These are phyloP conservation scores for Drosophila miranda DNA, from an alignment of 1,140 invertebrate species.

Conservation along the genomic window DNA sequence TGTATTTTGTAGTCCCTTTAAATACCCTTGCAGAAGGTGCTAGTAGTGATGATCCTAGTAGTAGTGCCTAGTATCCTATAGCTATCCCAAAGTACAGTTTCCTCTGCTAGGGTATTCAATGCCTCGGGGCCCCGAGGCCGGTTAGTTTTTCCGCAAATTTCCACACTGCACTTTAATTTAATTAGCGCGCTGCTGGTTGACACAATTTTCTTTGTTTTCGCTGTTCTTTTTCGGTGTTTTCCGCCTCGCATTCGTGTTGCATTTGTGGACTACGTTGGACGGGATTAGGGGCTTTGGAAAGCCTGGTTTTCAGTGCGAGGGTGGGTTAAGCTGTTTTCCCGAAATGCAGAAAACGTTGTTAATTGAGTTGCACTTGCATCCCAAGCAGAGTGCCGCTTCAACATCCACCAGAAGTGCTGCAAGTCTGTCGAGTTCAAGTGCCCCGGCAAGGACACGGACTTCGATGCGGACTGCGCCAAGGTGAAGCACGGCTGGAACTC, in stretches of 20 bases:
- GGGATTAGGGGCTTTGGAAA: conserved; percentile 95
- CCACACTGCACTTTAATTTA: conserved; percentile 59
- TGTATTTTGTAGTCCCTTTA: too few species aligned
- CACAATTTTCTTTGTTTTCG: conserved; percentile 84
- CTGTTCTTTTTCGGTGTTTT: conserved; percentile 81
- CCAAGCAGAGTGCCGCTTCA: conserved; percentile 95
- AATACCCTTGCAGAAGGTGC: too few species aligned
- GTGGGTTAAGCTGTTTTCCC: conserved; percentile 84
- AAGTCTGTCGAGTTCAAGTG: conserved; percentile 99
- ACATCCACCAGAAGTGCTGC: conserved; percentile 99
- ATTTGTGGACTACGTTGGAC: too few species aligned
- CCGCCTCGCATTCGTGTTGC: too few species aligned
- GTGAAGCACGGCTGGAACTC: conserved; percentile 89
- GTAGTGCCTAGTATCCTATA: too few species aligned
- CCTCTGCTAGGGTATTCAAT: too few species aligned
- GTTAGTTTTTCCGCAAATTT: conserved; percentile 3
- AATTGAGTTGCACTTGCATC: not conserved
- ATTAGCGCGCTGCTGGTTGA: conserved; percentile 66
- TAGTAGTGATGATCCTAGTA: too few species aligned
- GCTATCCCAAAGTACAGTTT: too few species aligned
- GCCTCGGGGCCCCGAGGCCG: not conserved
- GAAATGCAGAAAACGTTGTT: not conserved
- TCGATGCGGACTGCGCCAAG: conserved; percentile 88
- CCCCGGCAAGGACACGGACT: conserved; percentile 98
- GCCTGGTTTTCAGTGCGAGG: conserved; percentile 99